Conservation (phyloP, 2,888 invertebrate genomes). For the Hydrotaea diabolus region DNA sequence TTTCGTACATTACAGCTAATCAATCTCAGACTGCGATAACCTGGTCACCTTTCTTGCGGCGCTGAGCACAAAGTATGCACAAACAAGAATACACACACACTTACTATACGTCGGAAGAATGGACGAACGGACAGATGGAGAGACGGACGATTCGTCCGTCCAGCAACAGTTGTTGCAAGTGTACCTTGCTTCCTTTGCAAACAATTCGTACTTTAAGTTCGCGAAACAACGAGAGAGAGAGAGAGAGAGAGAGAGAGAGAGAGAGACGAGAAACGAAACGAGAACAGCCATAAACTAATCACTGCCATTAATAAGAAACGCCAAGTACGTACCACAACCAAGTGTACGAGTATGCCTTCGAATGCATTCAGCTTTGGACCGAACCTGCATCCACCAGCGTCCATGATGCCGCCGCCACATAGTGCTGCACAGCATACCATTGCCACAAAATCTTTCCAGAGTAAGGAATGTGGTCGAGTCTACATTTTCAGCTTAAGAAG, state of each 20-base stretch:
- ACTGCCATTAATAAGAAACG: slow-evolving; percentile 60
- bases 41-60: slow-evolving; percentile 57
- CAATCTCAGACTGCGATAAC: slow-evolving; percentile 61
- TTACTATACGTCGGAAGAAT: too few species aligned
- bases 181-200: background rate
- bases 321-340: slow-evolving; percentile 4
- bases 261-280: slow-evolving; percentile 56
- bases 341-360: background rate
- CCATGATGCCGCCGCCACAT: too few species aligned
- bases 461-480: slow-evolving; percentile 65
- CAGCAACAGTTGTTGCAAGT: slow-evolving; percentile 13
- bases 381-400: background rate
- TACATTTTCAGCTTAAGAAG: slow-evolving; percentile 44
- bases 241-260: slow-evolving; percentile 6
- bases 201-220: background rate
- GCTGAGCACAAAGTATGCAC: background rate
- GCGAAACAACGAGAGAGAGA: background rate
- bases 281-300: slow-evolving; percentile 62
- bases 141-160: background rate
- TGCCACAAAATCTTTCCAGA: slow-evolving; percentile 32
- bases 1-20: slow-evolving; percentile 47
- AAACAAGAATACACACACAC: background rate
- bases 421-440: background rate
- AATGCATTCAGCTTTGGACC: background rate
- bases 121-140: background rate